phyloP scores from a whole-genome alignment of 2,888 invertebrate genomes.

The Drosophila sordidapex region DNA sequence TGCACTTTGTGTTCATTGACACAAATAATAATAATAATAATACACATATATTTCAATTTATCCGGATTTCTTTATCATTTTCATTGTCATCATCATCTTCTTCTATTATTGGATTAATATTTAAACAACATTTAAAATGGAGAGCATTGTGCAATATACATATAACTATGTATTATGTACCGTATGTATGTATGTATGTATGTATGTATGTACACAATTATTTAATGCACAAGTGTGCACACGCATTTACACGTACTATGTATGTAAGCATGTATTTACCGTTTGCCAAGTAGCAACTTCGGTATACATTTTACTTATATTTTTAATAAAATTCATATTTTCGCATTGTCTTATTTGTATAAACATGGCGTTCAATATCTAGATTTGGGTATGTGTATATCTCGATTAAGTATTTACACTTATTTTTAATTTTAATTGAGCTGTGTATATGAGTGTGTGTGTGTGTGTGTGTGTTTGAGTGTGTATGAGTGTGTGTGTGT shows the following conservation, averaged over 20 bases:
- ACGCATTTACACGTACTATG: neutral
- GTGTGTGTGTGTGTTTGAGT: neutral
- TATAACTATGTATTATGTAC: slow-evolving; percentile 15
- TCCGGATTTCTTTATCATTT: neutral
- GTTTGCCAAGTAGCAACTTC: slow-evolving; percentile 14
- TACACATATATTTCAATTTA: slow-evolving; percentile 6
- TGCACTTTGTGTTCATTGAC: slow-evolving; percentile 9
- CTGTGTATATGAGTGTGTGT: slow-evolving; percentile 3
- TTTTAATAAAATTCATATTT: slow-evolving; percentile 30
- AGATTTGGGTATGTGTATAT: slow-evolving; percentile 18
- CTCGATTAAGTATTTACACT: slow-evolving; percentile 38
- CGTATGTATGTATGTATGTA: slow-evolving; percentile 14
- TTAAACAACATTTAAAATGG: slow-evolving; percentile 45
- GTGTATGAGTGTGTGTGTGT: neutral
- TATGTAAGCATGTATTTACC: slow-evolving; percentile 22
- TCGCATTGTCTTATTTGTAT: slow-evolving; percentile 24
- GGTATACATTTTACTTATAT: slow-evolving; percentile 14
- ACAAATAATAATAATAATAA: slow-evolving; percentile 27
- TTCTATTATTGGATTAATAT: slow-evolving; percentile 29
- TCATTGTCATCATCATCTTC: neutral
- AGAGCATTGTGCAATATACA: slow-evolving; percentile 33
- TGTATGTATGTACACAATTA: slow-evolving; percentile 20
- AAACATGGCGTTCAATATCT: slow-evolving; percentile 26
- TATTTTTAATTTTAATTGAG: slow-evolving; percentile 14
- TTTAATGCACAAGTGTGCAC: neutral